Base-by-base conservation (phyloP, 2,797 vertebrate species). In the Oreochromis grahami region DNA sequence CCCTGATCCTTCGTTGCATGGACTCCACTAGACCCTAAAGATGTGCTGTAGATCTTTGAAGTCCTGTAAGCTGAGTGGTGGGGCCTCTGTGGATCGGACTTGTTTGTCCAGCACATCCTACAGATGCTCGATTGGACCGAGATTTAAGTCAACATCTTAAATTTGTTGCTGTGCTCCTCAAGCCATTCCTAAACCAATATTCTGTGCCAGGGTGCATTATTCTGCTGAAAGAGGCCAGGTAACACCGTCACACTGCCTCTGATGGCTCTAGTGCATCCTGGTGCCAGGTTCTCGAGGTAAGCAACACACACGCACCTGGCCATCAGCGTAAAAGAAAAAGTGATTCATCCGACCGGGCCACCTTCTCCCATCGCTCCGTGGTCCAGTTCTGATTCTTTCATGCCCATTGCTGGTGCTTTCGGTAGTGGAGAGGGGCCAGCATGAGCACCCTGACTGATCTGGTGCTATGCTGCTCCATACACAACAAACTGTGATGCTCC, bases 11-110 rank as follows among this genome's bases (percentile, higher is more conserved):
- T 56, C 0, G 55, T 17, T 26, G 5, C 26, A 56, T 15, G 53
- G 53, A 55, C 24, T 26, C 13, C 13, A 55, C 24, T 55, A 56
- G 24, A 29, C 53, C 53, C 53, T 29, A 8, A 56, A 0, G 7
- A 7, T 56, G 24, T 15, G 53, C 53, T 1, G 24, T 3, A 29
- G 53, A 56, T 26, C 13, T 3, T 15, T 56, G 53, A 56, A 56
- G 53, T 56, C 53, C 53, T 29, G 14, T 29, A 56, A 29, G 7
- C 53, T 29, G 2, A 56, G 53, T 14, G 14, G 24, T 1, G 13
- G 7, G 4, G 53, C 24, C 3, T 29, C 7, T 3, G 0, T 0
- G 24, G 7, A 0, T 56, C 24, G 15, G 53, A 56, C 0, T 29
- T 29, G 24, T 29, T 56, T 3, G 53, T 29, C 24, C 24, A 56